These are phyloP conservation scores for Megaleporinus macrocephalus DNA, from an alignment of 2,113 vertebrate genomes.

Conservation along the genomic window DNA sequence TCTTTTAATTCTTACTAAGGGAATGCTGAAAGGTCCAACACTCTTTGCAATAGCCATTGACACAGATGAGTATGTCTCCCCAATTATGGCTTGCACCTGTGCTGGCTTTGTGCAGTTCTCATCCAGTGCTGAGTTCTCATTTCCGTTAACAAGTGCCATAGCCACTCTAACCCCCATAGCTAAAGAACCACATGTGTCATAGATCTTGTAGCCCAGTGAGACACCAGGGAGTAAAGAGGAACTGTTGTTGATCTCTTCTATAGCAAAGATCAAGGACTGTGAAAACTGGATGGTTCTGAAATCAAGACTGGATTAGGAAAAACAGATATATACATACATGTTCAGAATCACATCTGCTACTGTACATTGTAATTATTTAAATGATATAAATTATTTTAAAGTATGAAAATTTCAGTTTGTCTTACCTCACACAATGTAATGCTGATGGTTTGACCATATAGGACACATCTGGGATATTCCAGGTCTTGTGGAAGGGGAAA, in stretches of 20 bases:
- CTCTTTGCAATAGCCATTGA: constrained; percentile 68
- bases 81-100: constrained; percentile 70
- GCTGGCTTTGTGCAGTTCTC: constrained; percentile 59
- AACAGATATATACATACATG: neutral
- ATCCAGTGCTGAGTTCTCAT: constrained; percentile 40
- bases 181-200: constrained; percentile 70
- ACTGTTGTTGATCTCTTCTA: constrained; percentile 78
- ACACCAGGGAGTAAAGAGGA: constrained; percentile 71
- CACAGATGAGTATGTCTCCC: constrained; percentile 70
- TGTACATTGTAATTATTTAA: too few species aligned
- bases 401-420: neutral
- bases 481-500: constrained; percentile 22
- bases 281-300: constrained; percentile 73
- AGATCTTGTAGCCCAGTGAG: constrained; percentile 74
- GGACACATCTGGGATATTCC: constrained; percentile 13
- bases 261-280: constrained; percentile 75
- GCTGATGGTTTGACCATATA: constrained; percentile 14
- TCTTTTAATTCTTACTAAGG: constrained; percentile 59
- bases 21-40: constrained; percentile 71
- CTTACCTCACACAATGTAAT: constrained; percentile 32
- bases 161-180: constrained; percentile 62
- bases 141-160: constrained; percentile 66
- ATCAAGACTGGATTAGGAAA: constrained; percentile 42
- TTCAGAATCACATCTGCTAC: too few species aligned
- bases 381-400: constrained; percentile 12